phyloP scores from a whole-genome alignment of 2,113 vertebrate species.

The Pollimyrus isidori region DNA sequence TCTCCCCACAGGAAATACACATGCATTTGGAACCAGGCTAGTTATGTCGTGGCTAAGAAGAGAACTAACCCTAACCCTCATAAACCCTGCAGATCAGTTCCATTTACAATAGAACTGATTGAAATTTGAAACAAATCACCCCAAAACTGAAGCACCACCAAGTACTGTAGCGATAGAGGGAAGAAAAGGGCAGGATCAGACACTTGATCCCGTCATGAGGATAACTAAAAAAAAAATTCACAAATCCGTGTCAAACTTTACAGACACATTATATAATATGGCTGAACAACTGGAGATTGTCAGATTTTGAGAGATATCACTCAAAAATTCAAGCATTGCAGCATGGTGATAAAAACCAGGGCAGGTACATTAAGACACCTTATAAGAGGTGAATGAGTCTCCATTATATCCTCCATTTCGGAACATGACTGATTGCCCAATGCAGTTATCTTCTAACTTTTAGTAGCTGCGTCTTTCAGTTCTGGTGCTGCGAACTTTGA shows the following conservation, averaged over 20 bases:
- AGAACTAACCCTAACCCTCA: too few relatives aligned
- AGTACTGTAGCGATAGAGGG: background rate
- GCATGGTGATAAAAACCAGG: background rate
- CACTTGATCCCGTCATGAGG: background rate
- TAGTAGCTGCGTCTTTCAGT: too few relatives aligned
- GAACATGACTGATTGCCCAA: background rate
- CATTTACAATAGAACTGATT: too few relatives aligned
- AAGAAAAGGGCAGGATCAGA: background rate
- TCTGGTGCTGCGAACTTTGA: too few relatives aligned
- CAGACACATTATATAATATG: background rate
- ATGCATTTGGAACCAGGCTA: background rate
- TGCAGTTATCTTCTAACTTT: too few relatives aligned
- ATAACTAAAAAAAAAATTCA: background rate
- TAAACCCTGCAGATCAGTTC: too few relatives aligned
- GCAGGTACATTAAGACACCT: background rate
- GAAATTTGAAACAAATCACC: background rate
- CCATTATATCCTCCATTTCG: background rate
- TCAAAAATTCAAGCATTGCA: background rate
- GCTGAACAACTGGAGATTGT: background rate
- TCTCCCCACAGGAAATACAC: background rate
- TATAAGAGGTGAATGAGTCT: background rate
- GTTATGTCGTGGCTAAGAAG: background rate
- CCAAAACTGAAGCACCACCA: background rate
- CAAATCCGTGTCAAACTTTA: background rate
- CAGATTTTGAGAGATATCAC: background rate